Conservation (phyloP, 2,888 invertebrate genomes). For the Hartigia nigra region DNA sequence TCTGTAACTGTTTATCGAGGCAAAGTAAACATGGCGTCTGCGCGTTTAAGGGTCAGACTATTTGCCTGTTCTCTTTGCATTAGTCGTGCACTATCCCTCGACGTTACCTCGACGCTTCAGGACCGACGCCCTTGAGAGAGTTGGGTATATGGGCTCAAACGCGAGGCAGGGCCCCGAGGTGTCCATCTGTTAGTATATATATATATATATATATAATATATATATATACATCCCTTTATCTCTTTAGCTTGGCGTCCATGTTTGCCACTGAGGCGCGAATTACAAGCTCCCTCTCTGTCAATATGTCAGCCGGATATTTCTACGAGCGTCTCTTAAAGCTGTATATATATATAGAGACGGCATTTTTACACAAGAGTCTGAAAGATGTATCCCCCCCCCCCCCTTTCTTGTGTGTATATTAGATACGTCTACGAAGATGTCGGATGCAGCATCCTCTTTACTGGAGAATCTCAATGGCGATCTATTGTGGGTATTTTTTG, state of each 20-base stretch:
- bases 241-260: constrained; percentile 18
- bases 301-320: constrained; percentile 46
- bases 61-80: constrained; percentile 42
- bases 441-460: not conserved
- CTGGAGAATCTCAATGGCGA: not conserved
- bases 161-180: constrained; percentile 24
- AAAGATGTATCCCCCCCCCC: not conserved
- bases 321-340: constrained; percentile 24
- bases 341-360: constrained; percentile 22
- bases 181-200: constrained; percentile 24
- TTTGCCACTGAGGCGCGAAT: constrained; percentile 56
- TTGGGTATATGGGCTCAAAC: constrained; percentile 16
- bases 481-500: not conserved
- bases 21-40: constrained; percentile 31
- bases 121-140: constrained; percentile 34
- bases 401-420: not conserved
- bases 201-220: too few species aligned
- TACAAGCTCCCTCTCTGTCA: constrained; percentile 52
- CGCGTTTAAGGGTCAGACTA: constrained; percentile 10
- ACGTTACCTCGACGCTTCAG: constrained; percentile 17
- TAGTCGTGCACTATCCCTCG: constrained; percentile 15
- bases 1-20: constrained; percentile 36
- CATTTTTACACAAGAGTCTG: constrained; percentile 33
- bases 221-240: not conserved
- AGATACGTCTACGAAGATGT: not conserved